Evolutionary conservation across 2,797 vertebrate species (phyloP).

Genomic region (Etheostoma nigrum): DNA sequence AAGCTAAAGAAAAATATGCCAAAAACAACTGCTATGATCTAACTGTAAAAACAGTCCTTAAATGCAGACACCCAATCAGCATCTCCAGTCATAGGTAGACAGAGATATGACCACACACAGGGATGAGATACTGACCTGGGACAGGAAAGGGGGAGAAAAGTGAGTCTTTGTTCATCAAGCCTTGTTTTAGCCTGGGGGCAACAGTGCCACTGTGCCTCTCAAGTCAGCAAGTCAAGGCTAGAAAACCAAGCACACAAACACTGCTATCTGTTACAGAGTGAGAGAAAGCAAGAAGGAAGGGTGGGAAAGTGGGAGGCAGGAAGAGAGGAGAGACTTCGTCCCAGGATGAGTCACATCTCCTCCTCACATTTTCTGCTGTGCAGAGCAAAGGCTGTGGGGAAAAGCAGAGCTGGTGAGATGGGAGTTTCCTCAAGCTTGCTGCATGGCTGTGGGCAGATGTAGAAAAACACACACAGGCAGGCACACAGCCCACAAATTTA

Average conservation of each 20-base stretch:
- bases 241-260: slow-evolving; percentile 67
- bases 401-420: slow-evolving; percentile 56
- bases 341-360: slow-evolving; percentile 71
- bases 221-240: slow-evolving; percentile 67
- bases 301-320: slow-evolving; percentile 42
- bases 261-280: slow-evolving; percentile 34
- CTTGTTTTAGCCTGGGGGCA: slow-evolving; percentile 82
- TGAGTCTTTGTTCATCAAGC: slow-evolving; percentile 72
- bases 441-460: slow-evolving; percentile 39
- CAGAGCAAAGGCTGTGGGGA: slow-evolving; percentile 50
- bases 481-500: not conserved
- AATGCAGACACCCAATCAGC: slow-evolving; percentile 31
- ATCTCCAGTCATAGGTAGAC: slow-evolving; percentile 35
- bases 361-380: slow-evolving; percentile 49
- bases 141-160: slow-evolving; percentile 56
- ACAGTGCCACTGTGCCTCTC: slow-evolving; percentile 76
- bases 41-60: slow-evolving; percentile 33
- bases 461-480: slow-evolving; percentile 43
- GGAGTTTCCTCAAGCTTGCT: slow-evolving; percentile 61
- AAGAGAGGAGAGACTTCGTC: slow-evolving; percentile 56
- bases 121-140: slow-evolving; percentile 42
- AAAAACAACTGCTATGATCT: slow-evolving; percentile 24
- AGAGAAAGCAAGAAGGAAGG: slow-evolving; percentile 8
- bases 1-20: not conserved
- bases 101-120: slow-evolving; percentile 43